These are phyloP conservation scores for Heliconius himera DNA, from an alignment of 1,140 invertebrate species.

Conservation along the genomic window DNA sequence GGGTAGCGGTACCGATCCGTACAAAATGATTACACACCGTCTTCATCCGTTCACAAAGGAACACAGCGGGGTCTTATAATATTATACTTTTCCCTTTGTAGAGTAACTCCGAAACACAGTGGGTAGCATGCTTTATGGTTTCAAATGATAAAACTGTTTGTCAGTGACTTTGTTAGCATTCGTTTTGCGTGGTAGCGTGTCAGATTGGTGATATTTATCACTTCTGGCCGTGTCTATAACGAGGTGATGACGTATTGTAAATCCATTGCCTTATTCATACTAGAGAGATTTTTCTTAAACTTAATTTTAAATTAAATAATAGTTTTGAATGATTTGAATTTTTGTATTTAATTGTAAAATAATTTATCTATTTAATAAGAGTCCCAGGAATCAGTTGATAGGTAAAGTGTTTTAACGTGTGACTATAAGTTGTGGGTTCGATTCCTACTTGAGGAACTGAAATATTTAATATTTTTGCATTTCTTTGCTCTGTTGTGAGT, in stretches of 20 bases:
- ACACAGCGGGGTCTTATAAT: constrained; percentile 77
- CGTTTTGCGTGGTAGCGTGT: constrained; percentile 65
- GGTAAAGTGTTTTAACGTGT: no score
- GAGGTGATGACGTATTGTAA: constrained; percentile 56
- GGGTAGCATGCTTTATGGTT: constrained; percentile 78
- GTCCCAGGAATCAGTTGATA: no score
- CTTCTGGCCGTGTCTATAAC: constrained; percentile 54
- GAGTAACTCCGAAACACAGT: constrained; percentile 66
- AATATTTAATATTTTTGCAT: no score
- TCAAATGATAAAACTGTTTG: constrained; percentile 80
- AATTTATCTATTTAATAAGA: no score
- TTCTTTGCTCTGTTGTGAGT: no score
- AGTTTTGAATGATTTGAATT: no score
- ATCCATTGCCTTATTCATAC: background rate
- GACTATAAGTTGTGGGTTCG: no score
- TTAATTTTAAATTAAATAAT: no score
- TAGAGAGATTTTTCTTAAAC: background rate
- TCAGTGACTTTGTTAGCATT: constrained; percentile 70
- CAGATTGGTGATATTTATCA: constrained; percentile 58
- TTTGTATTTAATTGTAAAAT: no score
- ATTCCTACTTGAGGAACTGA: no score
- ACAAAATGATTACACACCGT: constrained; percentile 78
- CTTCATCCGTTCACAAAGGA: constrained; percentile 76
- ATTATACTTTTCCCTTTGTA: constrained; percentile 78
- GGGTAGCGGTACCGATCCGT: constrained; percentile 73